Base-by-base conservation (phyloP, 2,113 vertebrate genomes). In the Eidolon helvum region DNA sequence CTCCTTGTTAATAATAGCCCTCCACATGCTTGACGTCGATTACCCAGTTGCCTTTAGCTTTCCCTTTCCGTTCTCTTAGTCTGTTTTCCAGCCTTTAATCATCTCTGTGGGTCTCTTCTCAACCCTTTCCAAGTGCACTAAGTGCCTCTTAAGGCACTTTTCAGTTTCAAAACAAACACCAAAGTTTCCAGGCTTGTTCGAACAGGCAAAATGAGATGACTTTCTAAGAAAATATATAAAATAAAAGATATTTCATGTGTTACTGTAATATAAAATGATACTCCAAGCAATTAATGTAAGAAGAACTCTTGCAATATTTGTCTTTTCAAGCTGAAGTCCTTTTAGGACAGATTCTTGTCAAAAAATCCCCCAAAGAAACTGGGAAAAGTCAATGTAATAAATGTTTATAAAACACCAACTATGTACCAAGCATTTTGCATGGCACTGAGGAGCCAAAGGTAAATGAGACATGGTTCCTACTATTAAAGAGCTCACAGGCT, bases 21-120 rank as follows among this genome's bases (percentile, higher is more conserved):
- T 95, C 95, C 94, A 91, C 68, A 45, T 75, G 87, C 50, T 87
- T 94, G 82, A 91, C 11, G 53, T 89, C 8, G 55, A 93, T 88
- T 94, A 30, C 69, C 96, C 94, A 89, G 91, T 96, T 95, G 94
- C 92, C 63, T 93, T 92, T 89, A 89, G 91, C 69, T 94, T 90
- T 85, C 22, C 53, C 66, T 87, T 97, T 65, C 38, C 85, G 65
- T 72, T 93, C 74, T 91, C 43, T 75, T 84, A 50, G 59, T 91
- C 68, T 88, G 28, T 65, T 96, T 94, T 95, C 65, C 38, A 95
- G 89, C 91, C 91, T 96, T 97, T 97, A 97, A 95, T 98, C 95
- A 97, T 95, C 94, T 97, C 88, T 95, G 77, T 90, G 86, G 93
- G 88, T 95, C 94, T 95, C 80, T 96, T 93, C 93, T 94, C 65